These are phyloP conservation scores for Aphelenchoides bicaudatus DNA, from an alignment of 2,888 invertebrate genomes.

Conservation along the genomic window DNA sequence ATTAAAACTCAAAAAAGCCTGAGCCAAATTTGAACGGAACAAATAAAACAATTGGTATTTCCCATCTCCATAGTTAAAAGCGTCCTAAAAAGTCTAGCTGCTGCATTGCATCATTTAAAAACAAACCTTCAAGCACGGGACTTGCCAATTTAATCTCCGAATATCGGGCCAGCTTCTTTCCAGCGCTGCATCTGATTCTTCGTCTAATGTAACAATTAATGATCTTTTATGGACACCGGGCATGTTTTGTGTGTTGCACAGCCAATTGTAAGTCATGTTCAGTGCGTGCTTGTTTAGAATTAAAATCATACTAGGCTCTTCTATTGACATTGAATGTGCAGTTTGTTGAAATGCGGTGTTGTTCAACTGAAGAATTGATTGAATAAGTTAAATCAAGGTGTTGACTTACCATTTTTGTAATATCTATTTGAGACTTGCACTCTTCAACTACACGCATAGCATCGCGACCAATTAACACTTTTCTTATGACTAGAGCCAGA, in stretches of 20 bases:
- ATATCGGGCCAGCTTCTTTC: slow-evolving; percentile 42
- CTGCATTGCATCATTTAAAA: neutral
- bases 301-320: slow-evolving; percentile 39
- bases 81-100: slow-evolving; percentile 31
- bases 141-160: slow-evolving; percentile 35
- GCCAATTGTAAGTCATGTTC: slow-evolving; percentile 58
- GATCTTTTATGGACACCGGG: slow-evolving; percentile 46
- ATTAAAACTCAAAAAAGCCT: slow-evolving; percentile 36
- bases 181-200: slow-evolving; percentile 35
- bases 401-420: slow-evolving; percentile 40
- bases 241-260: slow-evolving; percentile 53
- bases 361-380: slow-evolving; percentile 21
- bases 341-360: slow-evolving; percentile 15
- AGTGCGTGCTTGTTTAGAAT: slow-evolving; percentile 54
- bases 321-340: slow-evolving; percentile 15
- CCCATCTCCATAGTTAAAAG: slow-evolving; percentile 59
- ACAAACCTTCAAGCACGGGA: slow-evolving; percentile 41
- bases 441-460: slow-evolving; percentile 45
- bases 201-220: slow-evolving; percentile 48
- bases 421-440: slow-evolving; percentile 38
- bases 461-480: slow-evolving; percentile 43
- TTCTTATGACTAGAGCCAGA: slow-evolving; percentile 37
- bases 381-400: slow-evolving; percentile 17
- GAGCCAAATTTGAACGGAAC: slow-evolving; percentile 52
- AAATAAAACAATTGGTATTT: slow-evolving; percentile 56